phyloP scores from a whole-genome alignment of 1,140 invertebrate species.

The Aphelenchoides besseyi region DNA sequence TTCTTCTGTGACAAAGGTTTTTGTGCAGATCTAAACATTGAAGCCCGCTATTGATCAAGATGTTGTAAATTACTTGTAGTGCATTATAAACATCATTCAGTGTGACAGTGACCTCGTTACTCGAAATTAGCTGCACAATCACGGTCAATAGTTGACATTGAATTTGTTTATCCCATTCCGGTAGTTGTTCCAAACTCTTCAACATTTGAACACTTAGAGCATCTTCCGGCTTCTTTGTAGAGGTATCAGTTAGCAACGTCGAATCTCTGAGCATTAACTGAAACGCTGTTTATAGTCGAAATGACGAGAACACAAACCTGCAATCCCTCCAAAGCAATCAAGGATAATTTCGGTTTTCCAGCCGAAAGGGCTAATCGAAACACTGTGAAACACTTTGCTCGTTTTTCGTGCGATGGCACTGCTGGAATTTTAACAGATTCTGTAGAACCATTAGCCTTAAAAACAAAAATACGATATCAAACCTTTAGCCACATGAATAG shows the following conservation, averaged over 20 bases:
- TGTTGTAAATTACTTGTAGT: conserved; percentile 20
- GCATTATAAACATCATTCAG: conserved; percentile 22
- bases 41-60: conserved; percentile 19
- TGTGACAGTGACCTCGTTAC: conserved; percentile 15
- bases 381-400: conserved; percentile 26
- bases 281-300: neutral
- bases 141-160: conserved; percentile 32
- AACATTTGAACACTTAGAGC: conserved; percentile 25
- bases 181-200: conserved; percentile 6
- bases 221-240: conserved; percentile 26
- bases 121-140: conserved; percentile 35
- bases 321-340: conserved; percentile 26
- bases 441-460: conserved; percentile 11
- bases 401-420: conserved; percentile 27
- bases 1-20: conserved; percentile 26
- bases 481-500: conserved; percentile 23
- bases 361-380: conserved; percentile 4
- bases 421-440: conserved; percentile 28
- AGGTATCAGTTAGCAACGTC: neutral
- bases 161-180: conserved; percentile 29
- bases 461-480: neutral
- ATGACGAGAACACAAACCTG: conserved; percentile 21
- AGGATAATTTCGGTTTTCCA: conserved; percentile 24
- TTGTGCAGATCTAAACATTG: conserved; percentile 31
- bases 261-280: conserved; percentile 27